Percentiles rank a stretch among this genome's conserved stretches.
phyloP scores from a whole-genome alignment of 2,113 vertebrate genomes.

The Pteropus alecto region DNA sequence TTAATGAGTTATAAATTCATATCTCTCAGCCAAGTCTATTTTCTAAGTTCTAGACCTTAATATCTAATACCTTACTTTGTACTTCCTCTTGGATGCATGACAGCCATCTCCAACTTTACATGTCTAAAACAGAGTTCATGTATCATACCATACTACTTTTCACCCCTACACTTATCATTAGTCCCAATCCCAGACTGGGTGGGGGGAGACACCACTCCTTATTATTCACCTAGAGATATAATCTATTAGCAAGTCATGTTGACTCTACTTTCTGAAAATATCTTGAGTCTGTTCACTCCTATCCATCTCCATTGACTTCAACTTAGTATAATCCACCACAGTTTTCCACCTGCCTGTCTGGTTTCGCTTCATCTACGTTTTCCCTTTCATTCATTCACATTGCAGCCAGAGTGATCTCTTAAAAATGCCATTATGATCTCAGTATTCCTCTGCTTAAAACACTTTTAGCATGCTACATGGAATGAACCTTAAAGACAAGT shows the following conservation, averaged over 20 bases:
- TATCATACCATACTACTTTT: neutral
- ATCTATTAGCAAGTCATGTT: neutral
- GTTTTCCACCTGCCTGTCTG: no score
- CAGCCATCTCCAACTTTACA: neutral
- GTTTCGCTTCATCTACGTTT: no score
- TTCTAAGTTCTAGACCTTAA: neutral
- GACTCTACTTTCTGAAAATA: no score
- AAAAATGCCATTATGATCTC: no score
- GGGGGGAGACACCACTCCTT: neutral
- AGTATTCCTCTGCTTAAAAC: no score
- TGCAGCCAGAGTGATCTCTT: no score
- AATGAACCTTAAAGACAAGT: no score
- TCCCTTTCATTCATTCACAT: no score
- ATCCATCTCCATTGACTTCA: no score
- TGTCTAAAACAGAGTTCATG: neutral
- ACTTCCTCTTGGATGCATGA: neutral
- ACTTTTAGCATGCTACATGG: no score
- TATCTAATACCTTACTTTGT: neutral
- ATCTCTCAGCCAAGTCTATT: neutral
- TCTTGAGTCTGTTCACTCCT: no score
- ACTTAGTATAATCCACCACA: no score
- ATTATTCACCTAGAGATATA: neutral
- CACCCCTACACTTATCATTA: neutral
- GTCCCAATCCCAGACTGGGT: neutral
- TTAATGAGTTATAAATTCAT: neutral